phyloP scores from a whole-genome alignment of 2,888 invertebrate genomes.

The Brassicogethes aeneus region DNA sequence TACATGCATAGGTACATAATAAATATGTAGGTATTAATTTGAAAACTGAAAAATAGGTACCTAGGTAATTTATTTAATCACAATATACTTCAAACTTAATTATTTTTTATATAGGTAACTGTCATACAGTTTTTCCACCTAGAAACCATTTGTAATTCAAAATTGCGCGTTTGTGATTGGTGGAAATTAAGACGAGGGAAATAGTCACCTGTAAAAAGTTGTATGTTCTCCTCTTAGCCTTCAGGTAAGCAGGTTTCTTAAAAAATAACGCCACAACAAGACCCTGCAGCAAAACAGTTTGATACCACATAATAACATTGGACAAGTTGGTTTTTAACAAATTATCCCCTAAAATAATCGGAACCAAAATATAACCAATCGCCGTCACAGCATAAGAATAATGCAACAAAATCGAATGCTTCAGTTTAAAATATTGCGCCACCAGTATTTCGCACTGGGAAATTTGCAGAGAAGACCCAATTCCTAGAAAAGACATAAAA shows the following conservation, averaged over 20 bases:
- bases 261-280: constrained; percentile 46
- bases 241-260: constrained; percentile 46
- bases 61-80: too few relatives aligned
- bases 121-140: too few relatives aligned
- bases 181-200: too few relatives aligned
- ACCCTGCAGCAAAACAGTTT: constrained; percentile 50
- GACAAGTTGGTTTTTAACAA: constrained; percentile 39
- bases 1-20: too few relatives aligned
- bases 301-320: constrained; percentile 48
- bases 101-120: too few relatives aligned
- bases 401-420: constrained; percentile 45
- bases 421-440: constrained; percentile 50
- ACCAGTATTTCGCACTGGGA: constrained; percentile 51
- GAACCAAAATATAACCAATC: constrained; percentile 46
- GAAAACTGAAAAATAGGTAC: too few relatives aligned
- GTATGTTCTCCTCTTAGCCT: constrained; percentile 27
- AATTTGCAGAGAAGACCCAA: constrained; percentile 48
- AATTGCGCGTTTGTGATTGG: too few relatives aligned
- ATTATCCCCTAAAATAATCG: constrained; percentile 45
- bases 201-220: constrained; percentile 32
- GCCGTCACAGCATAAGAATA: constrained; percentile 46
- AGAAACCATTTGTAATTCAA: too few relatives aligned
- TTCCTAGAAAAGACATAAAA: constrained; percentile 43
- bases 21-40: too few relatives aligned
- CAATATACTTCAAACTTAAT: too few relatives aligned